A percentile compares a stretch with the other conserved stretches of the same genome.
Conservation (phyloP, 30 jellyfish, hydroid and myxozoan species). For the Chironex yamaguchii region DNA sequence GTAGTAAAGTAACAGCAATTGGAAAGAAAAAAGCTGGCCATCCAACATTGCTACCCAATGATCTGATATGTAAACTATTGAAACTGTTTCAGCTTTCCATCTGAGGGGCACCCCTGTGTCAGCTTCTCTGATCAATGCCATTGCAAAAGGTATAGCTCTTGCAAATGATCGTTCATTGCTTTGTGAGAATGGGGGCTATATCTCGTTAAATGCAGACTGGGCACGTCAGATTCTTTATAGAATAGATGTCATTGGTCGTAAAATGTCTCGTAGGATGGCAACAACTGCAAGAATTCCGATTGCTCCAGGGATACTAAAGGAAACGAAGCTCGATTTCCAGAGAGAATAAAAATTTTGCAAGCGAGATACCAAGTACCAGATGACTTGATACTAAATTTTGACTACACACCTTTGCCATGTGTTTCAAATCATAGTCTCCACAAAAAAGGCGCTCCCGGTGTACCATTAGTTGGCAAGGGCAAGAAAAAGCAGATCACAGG, state of each 20-base stretch:
- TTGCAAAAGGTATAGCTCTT: constrained; percentile 45
- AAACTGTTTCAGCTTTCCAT: constrained; percentile 42
- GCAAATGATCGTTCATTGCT: constrained; percentile 61
- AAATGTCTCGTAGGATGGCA: constrained; percentile 63
- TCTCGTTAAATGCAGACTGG: constrained; percentile 49
- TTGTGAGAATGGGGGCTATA: constrained; percentile 14
- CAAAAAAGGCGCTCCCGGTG: constrained; percentile 22
- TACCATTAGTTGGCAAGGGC: constrained; percentile 58
- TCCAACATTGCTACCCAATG: constrained; percentile 57
- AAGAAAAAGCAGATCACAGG: constrained; percentile 60
- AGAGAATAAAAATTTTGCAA: constrained; percentile 41
- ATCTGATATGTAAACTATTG: constrained; percentile 29
- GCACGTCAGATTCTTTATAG: constrained; percentile 53
- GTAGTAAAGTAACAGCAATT: no score
- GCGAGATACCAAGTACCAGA: constrained; percentile 67
- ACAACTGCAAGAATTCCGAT: constrained; percentile 65
- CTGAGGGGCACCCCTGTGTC: constrained; percentile 57
- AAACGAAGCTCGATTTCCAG: constrained; percentile 55
- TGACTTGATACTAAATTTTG: constrained; percentile 49
- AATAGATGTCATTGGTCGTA: constrained; percentile 43
- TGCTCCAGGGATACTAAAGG: constrained; percentile 68
- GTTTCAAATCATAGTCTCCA: constrained; percentile 41
- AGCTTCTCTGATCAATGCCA: constrained; percentile 49
- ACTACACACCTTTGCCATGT: constrained; percentile 48
- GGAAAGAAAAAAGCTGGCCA: constrained; percentile 50